Evolutionary conservation across 2,113 vertebrate species (phyloP), one percentile per base, ranked within the genome.

Genomic region (Entelurus aequoreus): DNA sequence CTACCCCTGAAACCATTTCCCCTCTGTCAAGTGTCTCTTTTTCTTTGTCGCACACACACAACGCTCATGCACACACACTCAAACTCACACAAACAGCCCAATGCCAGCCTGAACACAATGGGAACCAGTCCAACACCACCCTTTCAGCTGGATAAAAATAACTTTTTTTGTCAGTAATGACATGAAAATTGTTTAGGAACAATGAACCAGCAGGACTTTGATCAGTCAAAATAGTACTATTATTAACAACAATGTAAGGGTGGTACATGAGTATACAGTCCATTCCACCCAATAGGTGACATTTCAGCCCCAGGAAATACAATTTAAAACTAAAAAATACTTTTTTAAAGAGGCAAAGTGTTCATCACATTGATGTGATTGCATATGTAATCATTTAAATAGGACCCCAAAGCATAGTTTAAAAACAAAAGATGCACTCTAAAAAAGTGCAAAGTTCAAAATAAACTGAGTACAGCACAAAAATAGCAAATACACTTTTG

Each of bases 71-170:
- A 21, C 46, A 6, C 60, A 48, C 60, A 35, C 53, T 53, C 75
- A 56, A 46, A 51, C 46, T 35, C 52, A 60, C 63, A 60, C 49
- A 46, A 52, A 60, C 37, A 62, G 15, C 54, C 66, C 50, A 53
- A 68, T 79, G 75, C 83, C 82, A 82, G 74, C 72, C 66, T 79
- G 62, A 73, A 82, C 54, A 88, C 86, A 87, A 84, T 84, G 68
- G 73, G 72, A 77, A 76, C 48, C 59, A 74, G 64, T 66, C 71
- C 79, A 83, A 61, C 68, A 50, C 74, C 62, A 49, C 76, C 75
- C 74, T 69, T 62, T 79, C 77, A 83, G 66, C 78, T 77, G 52
- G 40, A 75, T 86, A 88, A 84, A 87, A 84, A 87, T 88, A 90
- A 56, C 75, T 57, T 36, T 44, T 21, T 59, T 52, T 13, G 59